Percentiles rank a stretch among this genome's conserved stretches.
phyloP scores from a whole-genome alignment of 2,797 vertebrate species.

The Tapera naevia region DNA sequence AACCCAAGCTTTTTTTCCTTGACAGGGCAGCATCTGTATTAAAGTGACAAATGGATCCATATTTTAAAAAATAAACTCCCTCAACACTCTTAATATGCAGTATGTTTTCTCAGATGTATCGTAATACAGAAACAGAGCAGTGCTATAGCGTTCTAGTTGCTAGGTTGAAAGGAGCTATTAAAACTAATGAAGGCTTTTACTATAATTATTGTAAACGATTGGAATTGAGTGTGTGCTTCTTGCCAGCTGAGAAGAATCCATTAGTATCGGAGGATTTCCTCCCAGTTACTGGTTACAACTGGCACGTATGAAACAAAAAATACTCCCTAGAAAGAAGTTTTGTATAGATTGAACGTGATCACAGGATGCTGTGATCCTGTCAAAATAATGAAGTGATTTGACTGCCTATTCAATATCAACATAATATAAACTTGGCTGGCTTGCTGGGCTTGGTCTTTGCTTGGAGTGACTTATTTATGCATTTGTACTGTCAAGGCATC shows the following conservation, averaged over 20 bases:
- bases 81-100: background rate
- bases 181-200: slow-evolving; percentile 54
- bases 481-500: background rate
- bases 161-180: slow-evolving; percentile 42
- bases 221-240: background rate
- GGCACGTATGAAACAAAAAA: background rate
- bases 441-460: slow-evolving; percentile 5
- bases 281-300: background rate
- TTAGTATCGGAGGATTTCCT: slow-evolving; percentile 34
- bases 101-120: slow-evolving; percentile 30
- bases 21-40: background rate
- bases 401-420: background rate
- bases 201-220: slow-evolving; percentile 26
- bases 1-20: background rate
- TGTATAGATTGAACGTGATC: background rate
- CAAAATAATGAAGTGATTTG: slow-evolving; percentile 35
- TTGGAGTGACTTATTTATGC: background rate
- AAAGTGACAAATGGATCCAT: slow-evolving; percentile 8
- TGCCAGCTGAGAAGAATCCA: slow-evolving; percentile 50
- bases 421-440: background rate
- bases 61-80: slow-evolving; percentile 10
- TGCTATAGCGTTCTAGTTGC: background rate
- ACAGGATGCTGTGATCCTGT: background rate
- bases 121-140: slow-evolving; percentile 26
- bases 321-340: slow-evolving; percentile 1